A percentile compares a stretch with the other conserved stretches of the same genome.
These are phyloP conservation scores for Meles meles DNA, from an alignment of 2,113 vertebrate species.

Conservation along the genomic window DNA sequence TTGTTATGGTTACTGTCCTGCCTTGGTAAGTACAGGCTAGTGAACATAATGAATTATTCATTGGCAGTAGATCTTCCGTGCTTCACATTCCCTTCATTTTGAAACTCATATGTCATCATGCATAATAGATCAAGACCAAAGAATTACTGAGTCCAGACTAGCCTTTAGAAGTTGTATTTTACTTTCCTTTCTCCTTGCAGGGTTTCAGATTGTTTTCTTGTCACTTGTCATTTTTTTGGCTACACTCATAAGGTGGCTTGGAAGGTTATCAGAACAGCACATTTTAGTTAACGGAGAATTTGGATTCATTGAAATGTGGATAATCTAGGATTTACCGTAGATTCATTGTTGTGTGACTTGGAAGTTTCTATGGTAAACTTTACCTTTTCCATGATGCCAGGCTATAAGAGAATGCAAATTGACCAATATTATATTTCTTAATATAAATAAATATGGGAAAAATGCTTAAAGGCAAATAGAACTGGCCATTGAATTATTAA, in stretches of 20 bases:
- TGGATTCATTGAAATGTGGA: neutral
- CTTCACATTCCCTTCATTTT: constrained; percentile 22
- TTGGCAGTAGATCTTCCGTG: neutral
- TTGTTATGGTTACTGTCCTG: constrained; percentile 23
- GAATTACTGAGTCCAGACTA: constrained; percentile 17
- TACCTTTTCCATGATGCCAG: neutral
- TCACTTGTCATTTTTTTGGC: constrained; percentile 14
- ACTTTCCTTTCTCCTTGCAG: neutral
- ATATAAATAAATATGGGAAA: neutral
- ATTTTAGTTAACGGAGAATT: constrained; percentile 52
- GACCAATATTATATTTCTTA: neutral
- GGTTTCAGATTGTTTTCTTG: constrained; percentile 26
- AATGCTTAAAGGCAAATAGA: neutral
- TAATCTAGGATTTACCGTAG: neutral
- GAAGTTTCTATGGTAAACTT: neutral
- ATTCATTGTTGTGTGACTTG: neutral
- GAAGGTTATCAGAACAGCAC: neutral
- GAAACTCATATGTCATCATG: neutral
- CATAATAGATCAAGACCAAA: neutral
- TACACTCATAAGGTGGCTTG: neutral
- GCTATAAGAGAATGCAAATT: constrained; percentile 11
- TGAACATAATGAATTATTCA: neutral
- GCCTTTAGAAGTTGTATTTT: constrained; percentile 18
- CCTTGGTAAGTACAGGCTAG: constrained; percentile 38
- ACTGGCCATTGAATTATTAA: constrained; percentile 31